Evolutionary conservation across 35 echinoderm and acorn worm species (phyloP), one percentile per base, ranked within the genome.

Genomic region (Ophiothrix spiculata): DNA sequence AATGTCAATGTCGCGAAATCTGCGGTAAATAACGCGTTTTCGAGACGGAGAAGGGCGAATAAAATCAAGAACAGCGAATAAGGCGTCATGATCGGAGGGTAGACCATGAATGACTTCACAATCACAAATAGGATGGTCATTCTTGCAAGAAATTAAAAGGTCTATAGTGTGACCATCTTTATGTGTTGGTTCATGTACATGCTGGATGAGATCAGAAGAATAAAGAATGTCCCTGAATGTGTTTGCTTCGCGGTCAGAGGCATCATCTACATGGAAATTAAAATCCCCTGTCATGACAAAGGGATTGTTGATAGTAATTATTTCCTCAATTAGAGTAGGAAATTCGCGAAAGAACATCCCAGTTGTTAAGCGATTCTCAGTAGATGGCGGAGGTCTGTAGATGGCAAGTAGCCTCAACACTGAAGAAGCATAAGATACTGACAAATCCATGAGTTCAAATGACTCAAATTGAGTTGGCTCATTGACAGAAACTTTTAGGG

Each of bases 371-470:
- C 76, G 85, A 56, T 85, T 84, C 40, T 75, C 37, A 0, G 75
- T 76, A 31, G 69, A 85, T 60, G 82, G 81, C 29, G 69, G 89
- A 38, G 73, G 80, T 31, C 88, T 16, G 36, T 90, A 90, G 33
- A 88, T 73, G 32, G 78, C 77, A 64, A 35, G 31, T 4, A 88
- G 77, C 42, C 79, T 64, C 11, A 77, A 86, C 15, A 82, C 17
- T 10, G 42, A 54, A 4, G 86, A 79, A 39, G 23, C 19, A n/a
- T 56, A 39, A 46, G 64, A 3, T 16, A 91, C 32, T 2, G 74
- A 45, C 35, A 91, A 75, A 63, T 91, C 89, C 89, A 91, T 91
- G 29, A 23, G 38, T 39, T 91, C 89, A 56, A 91, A 79, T 25
- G 38, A 46, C 25, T 39, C 3, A 31, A 81, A 87, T 21, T 29